Evolutionary conservation across 92 coral and sea anemone genomes (phyloP), one percentile per base, ranked within the genome.

Genomic region (Galaxea fascicularis): DNA sequence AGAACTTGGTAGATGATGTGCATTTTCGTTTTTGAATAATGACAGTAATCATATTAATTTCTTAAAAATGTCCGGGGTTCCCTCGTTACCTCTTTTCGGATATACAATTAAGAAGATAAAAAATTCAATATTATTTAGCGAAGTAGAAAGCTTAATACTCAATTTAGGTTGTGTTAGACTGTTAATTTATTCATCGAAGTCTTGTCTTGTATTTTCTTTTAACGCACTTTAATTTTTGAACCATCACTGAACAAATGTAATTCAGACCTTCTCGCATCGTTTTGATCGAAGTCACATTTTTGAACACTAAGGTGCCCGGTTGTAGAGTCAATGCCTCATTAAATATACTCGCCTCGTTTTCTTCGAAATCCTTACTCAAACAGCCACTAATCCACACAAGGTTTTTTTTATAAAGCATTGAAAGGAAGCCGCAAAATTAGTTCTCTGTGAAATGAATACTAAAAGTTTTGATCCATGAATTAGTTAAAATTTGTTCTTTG

Each of bases 311-410:
- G 39, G 51, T 6, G 74, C 28, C 9, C 72, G 29, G 29, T 18
- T 4, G 49, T 16, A 3, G 14, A 44, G 22, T 39, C 56, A 76
- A 57, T 76, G 26, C 35, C 45, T 35, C 6, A 35, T 35, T 35
- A 35, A 35, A 35, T 35, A 35, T 35, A n/a, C 67, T 22, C 68
- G 31, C 31, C 15, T 57, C 69, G 15, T 60, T 76, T 54, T 57
- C 47, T 56, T 65, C 73, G 20, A 41, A 65, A 64, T 78, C 56
- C 83, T 27, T 62, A 46, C 35, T 47, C 73, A 62, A 65, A 78
- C 83, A 47, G 41, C n/a, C 5, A 21, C 83, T 78, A 78, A 78
- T 78, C 73, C 73, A 47, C 46, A 4, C 26, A 0, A 13, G 16
- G 14, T 30, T 35, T 35, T 35, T 35, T 2, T 35, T 35, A 35